These are phyloP conservation scores for Microtus richardsoni DNA, from an alignment of 2,113 vertebrate genomes.

Conservation along the genomic window DNA sequence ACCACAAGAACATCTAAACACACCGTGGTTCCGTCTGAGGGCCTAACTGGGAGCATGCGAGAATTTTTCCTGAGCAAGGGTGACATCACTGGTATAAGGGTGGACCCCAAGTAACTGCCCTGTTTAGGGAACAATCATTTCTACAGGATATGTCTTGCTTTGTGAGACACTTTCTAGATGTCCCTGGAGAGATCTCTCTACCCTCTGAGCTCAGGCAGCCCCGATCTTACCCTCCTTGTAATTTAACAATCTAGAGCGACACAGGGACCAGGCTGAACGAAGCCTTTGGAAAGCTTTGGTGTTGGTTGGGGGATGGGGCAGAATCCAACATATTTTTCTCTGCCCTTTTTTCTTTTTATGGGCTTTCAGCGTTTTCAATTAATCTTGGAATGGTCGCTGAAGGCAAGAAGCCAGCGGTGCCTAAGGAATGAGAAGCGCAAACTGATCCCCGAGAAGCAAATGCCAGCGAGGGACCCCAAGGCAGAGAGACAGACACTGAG, in stretches of 20 bases:
- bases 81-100: constrained; percentile 39
- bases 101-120: neutral
- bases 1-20: neutral
- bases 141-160: neutral
- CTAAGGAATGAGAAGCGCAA: constrained; percentile 68
- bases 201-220: neutral
- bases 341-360: constrained; percentile 59
- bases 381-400: constrained; percentile 61
- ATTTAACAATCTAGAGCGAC: constrained; percentile 33
- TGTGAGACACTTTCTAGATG: neutral
- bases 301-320: neutral
- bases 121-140: constrained; percentile 13
- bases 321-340: constrained; percentile 44
- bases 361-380: constrained; percentile 65
- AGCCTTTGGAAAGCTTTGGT: neutral
- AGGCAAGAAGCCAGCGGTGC: constrained; percentile 66
- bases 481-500: constrained; percentile 60
- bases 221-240: neutral
- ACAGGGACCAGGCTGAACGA: neutral
- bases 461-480: constrained; percentile 64
- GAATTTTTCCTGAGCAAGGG: neutral
- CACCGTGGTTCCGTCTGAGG: neutral
- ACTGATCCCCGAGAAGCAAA: constrained; percentile 40
- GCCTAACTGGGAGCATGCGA: neutral
- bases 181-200: neutral